Base-by-base conservation (phyloP, 2,797 vertebrate species). In the Poeciliopsis gracilis region DNA sequence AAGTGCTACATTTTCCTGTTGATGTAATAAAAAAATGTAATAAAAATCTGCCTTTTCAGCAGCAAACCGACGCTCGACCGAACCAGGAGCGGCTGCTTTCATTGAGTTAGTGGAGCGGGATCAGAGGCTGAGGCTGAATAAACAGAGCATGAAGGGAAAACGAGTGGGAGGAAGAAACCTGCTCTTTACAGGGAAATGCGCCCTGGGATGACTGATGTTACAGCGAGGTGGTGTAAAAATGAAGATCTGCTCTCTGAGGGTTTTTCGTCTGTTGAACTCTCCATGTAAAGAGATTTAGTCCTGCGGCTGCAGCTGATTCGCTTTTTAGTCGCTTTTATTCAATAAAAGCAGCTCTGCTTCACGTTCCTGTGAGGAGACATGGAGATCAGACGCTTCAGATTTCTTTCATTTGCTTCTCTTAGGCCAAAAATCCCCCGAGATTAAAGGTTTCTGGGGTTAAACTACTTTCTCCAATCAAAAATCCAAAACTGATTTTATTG, bases 81-180 rank as follows among this genome's bases (percentile, higher is more conserved):
- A 33, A 38, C 3, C 6, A n/a, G 9, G 4, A 51, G 16, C 38
- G 1, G 33, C 5, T 41, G n/a, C 16, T 38, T 43, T 76, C 28
- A 41, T 53, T 28, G 55, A 25, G 1, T 15, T 45, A 15, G 2
- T 30, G 71, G 53, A 75, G 70, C 75, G 33, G 43, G 41, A 15
- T 12, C 3, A 13, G 12, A 49, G 46, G 47, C 47, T 6, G 16
- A 1, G 0, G 46, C 18, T 72, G 49, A 75, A 46, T 23, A 83
- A 84, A 78, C 12, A 59, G 63, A 33, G 55, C 16, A 0, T 82
- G n/a, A 38, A 79, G 55, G 61, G 30, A 66, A 75, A 71, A 75
- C 59, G 13, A 41, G 43, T 46, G 45, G 45, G 51, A 25, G 23
- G 51, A 53, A 53, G 51, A 53, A 55, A 55, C 13, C 51, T 55